Evolutionary conservation across 2,113 vertebrate species (phyloP).

Genomic region (Paralichthys olivaceus): DNA sequence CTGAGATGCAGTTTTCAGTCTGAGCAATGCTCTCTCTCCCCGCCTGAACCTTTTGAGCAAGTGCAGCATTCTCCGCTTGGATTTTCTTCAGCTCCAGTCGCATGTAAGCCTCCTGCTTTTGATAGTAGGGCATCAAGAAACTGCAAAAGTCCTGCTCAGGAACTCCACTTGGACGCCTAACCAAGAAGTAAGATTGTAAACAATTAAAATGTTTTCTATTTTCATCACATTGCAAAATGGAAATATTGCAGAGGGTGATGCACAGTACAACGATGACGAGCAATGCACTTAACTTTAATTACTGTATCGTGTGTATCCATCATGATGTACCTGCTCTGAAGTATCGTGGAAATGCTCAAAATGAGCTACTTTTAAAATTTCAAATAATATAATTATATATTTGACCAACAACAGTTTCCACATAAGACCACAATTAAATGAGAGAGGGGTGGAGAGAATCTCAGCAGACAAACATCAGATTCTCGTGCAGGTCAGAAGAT

Average conservation of each 20-base stretch:
- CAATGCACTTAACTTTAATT: neutral
- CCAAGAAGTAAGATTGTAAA: neutral
- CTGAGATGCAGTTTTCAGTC: constrained; percentile 73
- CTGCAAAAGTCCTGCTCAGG: constrained; percentile 83
- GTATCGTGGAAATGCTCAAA: neutral
- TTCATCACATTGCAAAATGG: neutral
- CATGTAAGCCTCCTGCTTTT: constrained; percentile 80
- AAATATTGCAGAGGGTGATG: neutral
- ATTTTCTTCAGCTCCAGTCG: constrained; percentile 77
- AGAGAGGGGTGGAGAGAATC: neutral
- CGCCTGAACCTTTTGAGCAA: constrained; percentile 74
- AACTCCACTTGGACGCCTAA: constrained; percentile 81
- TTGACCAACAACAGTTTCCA: too few species aligned
- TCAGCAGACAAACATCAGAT: neutral
- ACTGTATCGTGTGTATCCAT: too few species aligned
- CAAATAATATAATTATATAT: too few species aligned
- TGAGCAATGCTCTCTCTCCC: constrained; percentile 75
- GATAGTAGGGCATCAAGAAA: constrained; percentile 79
- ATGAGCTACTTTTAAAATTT: too few species aligned
- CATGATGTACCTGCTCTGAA: neutral
- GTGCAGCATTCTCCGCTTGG: constrained; percentile 74
- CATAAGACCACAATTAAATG: neutral
- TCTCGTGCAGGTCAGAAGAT: too few species aligned
- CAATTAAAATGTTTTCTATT: neutral
- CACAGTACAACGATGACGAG: neutral